Percentiles rank a stretch among this genome's conserved stretches.
Conservation (phyloP, 2,888 invertebrate species). For the Spilarctia lutea region DNA sequence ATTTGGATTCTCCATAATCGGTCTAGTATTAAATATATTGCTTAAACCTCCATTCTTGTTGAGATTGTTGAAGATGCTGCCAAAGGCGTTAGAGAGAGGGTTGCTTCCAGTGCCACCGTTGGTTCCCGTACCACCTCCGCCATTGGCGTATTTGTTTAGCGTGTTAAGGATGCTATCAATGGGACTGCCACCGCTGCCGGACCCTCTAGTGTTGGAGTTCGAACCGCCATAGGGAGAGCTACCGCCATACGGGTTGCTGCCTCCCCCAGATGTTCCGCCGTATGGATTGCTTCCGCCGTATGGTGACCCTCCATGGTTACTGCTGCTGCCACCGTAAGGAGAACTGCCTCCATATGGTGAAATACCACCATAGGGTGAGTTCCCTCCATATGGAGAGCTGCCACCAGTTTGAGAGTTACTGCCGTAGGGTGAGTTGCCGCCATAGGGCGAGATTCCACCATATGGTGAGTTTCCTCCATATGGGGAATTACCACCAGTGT, state of each 20-base stretch:
- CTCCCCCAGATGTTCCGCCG: constrained; percentile 51
- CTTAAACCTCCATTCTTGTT: constrained; percentile 60
- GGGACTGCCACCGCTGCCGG: constrained; percentile 58
- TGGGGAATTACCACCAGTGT: constrained; percentile 34
- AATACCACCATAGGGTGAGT: constrained; percentile 38
- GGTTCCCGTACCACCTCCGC: constrained; percentile 53
- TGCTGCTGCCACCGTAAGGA: constrained; percentile 48
- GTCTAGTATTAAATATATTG: constrained; percentile 77
- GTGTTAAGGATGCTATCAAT: constrained; percentile 68
- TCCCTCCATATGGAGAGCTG: constrained; percentile 41
- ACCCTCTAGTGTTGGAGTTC: constrained; percentile 44
- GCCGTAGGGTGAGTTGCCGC: constrained; percentile 53
- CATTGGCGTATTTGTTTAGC: constrained; percentile 66
- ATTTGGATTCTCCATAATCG: constrained; percentile 80
- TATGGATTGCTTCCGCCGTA: constrained; percentile 55
- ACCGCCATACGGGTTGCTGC: constrained; percentile 49
- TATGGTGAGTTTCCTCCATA: constrained; percentile 38
- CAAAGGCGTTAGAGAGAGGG: constrained; percentile 52
- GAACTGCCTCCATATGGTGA: constrained; percentile 56
- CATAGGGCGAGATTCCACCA: constrained; percentile 48
- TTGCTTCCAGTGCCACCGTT: constrained; percentile 32
- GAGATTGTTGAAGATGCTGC: constrained; percentile 74
- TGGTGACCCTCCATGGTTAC: constrained; percentile 60
- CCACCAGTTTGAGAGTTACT: constrained; percentile 40
- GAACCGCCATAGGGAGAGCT: constrained; percentile 52